Evolutionary conservation across 2,888 invertebrate species (phyloP), one percentile per base, ranked within the genome.

Genomic region (Tortrix viridana): DNA sequence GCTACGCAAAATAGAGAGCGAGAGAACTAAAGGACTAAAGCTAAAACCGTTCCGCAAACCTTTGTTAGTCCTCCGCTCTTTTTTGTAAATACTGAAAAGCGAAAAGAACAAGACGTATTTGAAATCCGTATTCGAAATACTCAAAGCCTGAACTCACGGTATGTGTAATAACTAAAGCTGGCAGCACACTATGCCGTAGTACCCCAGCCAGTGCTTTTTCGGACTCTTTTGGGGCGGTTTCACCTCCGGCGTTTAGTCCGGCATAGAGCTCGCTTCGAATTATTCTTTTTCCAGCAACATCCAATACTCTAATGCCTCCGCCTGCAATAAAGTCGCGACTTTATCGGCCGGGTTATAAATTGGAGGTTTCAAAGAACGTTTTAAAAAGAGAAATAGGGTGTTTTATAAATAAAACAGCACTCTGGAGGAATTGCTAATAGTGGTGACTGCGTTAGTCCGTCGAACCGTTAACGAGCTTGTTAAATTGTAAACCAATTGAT

Each of bases 341-440:
- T 69, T 71, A 76, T 69, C 66, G 71, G 77, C 72, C 69, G 76
- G 76, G 79, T 80, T 80, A 80, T 80, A 80, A 80, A 80, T 81
- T 77, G 77, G 73, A 68, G 73, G 74, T 72, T 81, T 73, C 75
- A 70, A 74, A 74, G 71, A 74, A 73, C 74, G 72, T 76, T 80
- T 76, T 76, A 74, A 73, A 77, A 75, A 68, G 70, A 66, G 69
- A 73, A 76, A 72, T 69, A 70, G 69, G 71, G 68, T 69, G 76
- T 75, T 74, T 77, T 76, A 71, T 76, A 78, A 77, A 77, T 73
- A 73, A 66, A 77, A 68, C 58, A 65, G 67, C 66, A 65, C 72
- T 72, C 71, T 73, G 72, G 75, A 74, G 72, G 65, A 69, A 74
- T 68, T 61, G 66, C 65, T 72, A 72, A 73, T 68, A 68, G 65